Evolutionary conservation across 2,113 vertebrate genomes (phyloP).

Genomic region (Eudorcas thomsonii): DNA sequence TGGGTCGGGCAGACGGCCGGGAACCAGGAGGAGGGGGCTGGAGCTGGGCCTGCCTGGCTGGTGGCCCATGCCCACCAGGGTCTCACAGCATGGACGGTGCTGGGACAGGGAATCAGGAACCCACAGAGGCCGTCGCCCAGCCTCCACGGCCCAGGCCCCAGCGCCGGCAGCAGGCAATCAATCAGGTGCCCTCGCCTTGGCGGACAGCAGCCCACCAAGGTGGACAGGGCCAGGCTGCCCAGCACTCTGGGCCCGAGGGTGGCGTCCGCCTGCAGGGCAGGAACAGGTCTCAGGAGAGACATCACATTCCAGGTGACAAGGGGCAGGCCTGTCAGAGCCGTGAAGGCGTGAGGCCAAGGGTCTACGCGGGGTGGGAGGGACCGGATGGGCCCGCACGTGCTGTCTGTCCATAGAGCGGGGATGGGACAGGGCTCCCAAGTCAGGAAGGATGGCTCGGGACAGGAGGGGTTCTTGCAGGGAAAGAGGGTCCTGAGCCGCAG

Average conservation of each 20-base stretch:
- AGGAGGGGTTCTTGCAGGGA: background rate
- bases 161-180: rapidly evolving
- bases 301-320: background rate
- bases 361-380: background rate
- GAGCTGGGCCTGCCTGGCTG: background rate
- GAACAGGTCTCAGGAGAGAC: background rate
- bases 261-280: background rate
- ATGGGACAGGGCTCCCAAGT: background rate
- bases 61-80: background rate
- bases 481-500: background rate
- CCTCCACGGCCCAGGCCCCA: background rate
- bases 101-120: background rate
- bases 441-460: background rate
- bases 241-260: background rate
- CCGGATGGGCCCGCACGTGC: rapidly evolving
- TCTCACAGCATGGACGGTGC: background rate
- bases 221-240: background rate
- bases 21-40: too few relatives aligned
- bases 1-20: background rate
- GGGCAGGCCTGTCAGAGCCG: background rate
- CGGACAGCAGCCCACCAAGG: background rate
- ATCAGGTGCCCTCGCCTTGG: background rate
- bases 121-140: background rate
- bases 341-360: background rate
- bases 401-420: background rate